These are phyloP conservation scores for Capricornis sumatraensis DNA, from an alignment of 2,113 vertebrate species.

Conservation along the genomic window DNA sequence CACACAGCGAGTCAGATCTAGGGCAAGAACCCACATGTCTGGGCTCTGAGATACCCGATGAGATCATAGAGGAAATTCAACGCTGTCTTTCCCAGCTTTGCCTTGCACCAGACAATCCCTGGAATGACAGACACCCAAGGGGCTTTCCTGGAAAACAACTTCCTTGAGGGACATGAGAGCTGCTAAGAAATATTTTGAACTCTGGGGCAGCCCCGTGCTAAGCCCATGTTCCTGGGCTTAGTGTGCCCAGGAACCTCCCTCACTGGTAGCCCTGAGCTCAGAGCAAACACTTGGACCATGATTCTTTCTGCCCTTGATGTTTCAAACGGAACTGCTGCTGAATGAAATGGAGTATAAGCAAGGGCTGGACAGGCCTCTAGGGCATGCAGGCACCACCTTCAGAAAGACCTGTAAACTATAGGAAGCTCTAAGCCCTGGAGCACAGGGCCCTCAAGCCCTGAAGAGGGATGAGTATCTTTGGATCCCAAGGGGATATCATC, in stretches of 20 bases:
- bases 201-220: not conserved
- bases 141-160: slow-evolving; percentile 26
- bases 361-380: not conserved
- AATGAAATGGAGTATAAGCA: not conserved
- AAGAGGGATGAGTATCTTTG: not conserved
- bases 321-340: not conserved
- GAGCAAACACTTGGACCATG: not conserved
- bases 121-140: not conserved
- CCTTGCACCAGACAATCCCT: not conserved
- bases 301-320: not conserved
- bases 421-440: not conserved
- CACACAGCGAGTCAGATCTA: not conserved
- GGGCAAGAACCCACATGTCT: not conserved
- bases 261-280: not conserved
- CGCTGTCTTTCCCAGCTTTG: not conserved
- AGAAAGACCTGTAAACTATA: not conserved
- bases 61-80: not conserved
- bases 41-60: not conserved
- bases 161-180: not conserved
- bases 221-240: not conserved
- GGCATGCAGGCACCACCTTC: not conserved
- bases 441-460: not conserved
- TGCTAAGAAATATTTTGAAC: not conserved
- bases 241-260: not conserved
- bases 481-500: not conserved